Percentiles rank a stretch among this genome's conserved stretches.
phyloP scores from a whole-genome alignment of 2,888 invertebrate genomes.

The Ochropacha duplaris region DNA sequence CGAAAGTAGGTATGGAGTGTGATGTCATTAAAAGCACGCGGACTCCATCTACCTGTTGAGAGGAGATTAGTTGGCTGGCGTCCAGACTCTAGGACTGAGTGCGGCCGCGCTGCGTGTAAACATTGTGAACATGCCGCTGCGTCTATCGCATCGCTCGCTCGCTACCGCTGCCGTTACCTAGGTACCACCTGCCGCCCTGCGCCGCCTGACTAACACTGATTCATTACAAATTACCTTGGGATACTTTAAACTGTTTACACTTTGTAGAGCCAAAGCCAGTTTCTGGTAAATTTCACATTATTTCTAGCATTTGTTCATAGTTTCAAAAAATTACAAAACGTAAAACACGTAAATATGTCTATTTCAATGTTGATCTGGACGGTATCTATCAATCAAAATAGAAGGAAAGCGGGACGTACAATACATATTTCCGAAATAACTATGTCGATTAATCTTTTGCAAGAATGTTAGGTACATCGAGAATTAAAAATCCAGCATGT shows the following conservation, averaged over 20 bases:
- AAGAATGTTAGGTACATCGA: too few relatives aligned
- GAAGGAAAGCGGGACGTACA: too few relatives aligned
- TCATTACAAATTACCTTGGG: conserved; percentile 16
- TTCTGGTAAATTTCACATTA: neutral
- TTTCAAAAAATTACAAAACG: neutral
- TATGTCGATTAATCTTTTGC: too few relatives aligned
- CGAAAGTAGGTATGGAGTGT: conserved; percentile 45
- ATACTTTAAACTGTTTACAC: neutral
- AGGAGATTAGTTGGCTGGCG: conserved; percentile 65
- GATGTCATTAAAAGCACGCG: conserved; percentile 64
- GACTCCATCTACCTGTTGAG: conserved; percentile 74
- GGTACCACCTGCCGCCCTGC: conserved; percentile 13
- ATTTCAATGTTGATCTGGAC: neutral
- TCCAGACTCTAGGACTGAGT: conserved; percentile 60
- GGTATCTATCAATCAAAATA: neutral
- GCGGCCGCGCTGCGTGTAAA: conserved; percentile 53
- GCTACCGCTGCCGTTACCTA: conserved; percentile 22
- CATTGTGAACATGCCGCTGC: conserved; percentile 31
- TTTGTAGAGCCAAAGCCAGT: conserved; percentile 1
- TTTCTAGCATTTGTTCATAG: neutral
- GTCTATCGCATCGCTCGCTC: conserved; percentile 29
- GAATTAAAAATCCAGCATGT: too few relatives aligned
- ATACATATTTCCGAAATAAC: too few relatives aligned
- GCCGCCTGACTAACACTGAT: conserved; percentile 19
- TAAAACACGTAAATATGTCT: neutral